A percentile compares a stretch with the other conserved stretches of the same genome.
Evolutionary conservation across 2,797 vertebrate genomes (phyloP).

Genomic region (Carcharodon carcharias): DNA sequence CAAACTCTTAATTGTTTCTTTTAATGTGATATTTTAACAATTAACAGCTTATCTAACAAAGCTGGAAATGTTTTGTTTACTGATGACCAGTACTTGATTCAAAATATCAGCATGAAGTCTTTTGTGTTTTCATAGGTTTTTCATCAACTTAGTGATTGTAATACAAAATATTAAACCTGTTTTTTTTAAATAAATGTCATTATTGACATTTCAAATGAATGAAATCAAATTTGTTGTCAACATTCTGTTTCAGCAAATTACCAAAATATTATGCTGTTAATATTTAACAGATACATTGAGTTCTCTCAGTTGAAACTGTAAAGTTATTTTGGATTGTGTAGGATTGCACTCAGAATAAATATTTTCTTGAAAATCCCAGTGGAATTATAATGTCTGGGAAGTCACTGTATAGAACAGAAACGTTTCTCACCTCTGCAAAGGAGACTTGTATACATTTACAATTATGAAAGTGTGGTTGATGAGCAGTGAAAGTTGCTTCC

Average conservation of each 20-base stretch:
- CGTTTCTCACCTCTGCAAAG: not conserved
- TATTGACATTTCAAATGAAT: slow-evolving; percentile 30
- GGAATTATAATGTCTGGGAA: not conserved
- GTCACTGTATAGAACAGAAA: not conserved
- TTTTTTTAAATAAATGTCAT: not conserved
- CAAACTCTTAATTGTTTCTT: not conserved
- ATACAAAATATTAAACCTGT: not conserved
- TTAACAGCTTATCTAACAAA: slow-evolving; percentile 1
- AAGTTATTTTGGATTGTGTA: not conserved
- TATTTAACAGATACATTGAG: not conserved
- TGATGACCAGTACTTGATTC: slow-evolving; percentile 7
- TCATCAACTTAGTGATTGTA: slow-evolving; percentile 8
- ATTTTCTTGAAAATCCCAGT: not conserved
- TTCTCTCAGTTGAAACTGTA: not conserved
- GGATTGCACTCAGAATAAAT: not conserved
- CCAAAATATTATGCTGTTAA: not conserved
- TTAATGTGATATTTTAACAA: slow-evolving; percentile 36
- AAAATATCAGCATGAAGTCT: slow-evolving; percentile 1
- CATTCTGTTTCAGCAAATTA: not conserved
- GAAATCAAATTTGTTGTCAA: slow-evolving; percentile 25
- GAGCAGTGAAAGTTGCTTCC: not conserved
- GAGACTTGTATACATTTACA: not conserved
- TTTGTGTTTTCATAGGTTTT: slow-evolving; percentile 12
- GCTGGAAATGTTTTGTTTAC: slow-evolving; percentile 23
- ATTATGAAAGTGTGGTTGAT: not conserved